Base-by-base conservation (phyloP, 2,888 invertebrate genomes). In the Oxycera nigricornis region DNA sequence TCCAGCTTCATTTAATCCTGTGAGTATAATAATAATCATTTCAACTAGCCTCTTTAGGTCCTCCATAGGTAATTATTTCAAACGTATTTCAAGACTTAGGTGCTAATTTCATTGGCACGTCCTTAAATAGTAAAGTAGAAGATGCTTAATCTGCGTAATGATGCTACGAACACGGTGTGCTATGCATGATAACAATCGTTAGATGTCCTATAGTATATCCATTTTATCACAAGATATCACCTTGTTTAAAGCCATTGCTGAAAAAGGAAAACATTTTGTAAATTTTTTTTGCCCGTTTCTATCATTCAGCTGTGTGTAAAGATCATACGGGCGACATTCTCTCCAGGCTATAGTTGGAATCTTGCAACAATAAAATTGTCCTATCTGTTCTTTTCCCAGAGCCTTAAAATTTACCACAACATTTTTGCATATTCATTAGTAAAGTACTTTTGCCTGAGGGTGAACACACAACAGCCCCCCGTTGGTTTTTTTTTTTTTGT, bases 391-490 rank as follows among this genome's bases (percentile, higher is more conserved):
- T 24, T 52, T 31, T 22, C n/a, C 30, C 14, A 70, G 22, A 14
- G 35, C 31, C 50, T 52, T 31, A 52, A 35, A 52, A 52, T 70
- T 55, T 70, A 52, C 70, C 70, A 70, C 35, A 70, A 70, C 70
- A n/a, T 70, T 52, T 35, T 70, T 70, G 70, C 70, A 70, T 70
- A 70, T 70, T 70, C 70, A 70, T 70, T 70, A 70, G 70, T 55
- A 55, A 70, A 70, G 70, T 52, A 52, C 70, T 70, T 67, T 67
- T 70, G 52, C 70, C 70, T 1, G 24, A 20, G 52, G 70, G 52
- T 28, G 30, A 55, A 14, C 52, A 55, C 55, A 55, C 22, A 24
- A 24, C 17, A 17, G 17, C 39, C 17, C 31, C 22, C 22, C 14
- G 52, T 55, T n/a, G 41, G 26, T 65, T 65, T 39, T 24, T 65